Base-by-base conservation (phyloP, 2,888 invertebrate species). In the Dicyrtomina minuta region DNA sequence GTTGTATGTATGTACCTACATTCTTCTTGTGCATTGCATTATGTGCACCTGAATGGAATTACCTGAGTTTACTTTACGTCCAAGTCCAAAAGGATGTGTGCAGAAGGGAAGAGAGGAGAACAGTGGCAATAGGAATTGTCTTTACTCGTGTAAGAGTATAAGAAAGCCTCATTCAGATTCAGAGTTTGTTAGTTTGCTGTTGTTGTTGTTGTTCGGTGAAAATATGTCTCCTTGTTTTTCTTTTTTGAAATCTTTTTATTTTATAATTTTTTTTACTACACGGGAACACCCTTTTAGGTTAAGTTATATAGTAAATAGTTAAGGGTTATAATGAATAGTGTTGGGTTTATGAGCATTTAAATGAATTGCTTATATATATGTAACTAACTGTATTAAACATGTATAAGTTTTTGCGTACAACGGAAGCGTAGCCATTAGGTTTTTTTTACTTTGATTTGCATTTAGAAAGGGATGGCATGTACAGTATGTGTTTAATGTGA, bases 331-430 rank as follows among this genome's bases (percentile, higher is more conserved):
- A 61, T 61, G 61, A 61, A 46, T 61, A 61, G 26, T 33, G 64
- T 39, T 24, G 20, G 22, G 51, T 62, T 64, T 53, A 64, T 64
- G 64, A 24, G 8, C 64, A 64, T 64, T 53, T 41, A 51, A 64
- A 53, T 41, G 53, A 64, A 64, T 64, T 64, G 49, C 64, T 53
- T n/a, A n/a, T n/a, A n/a, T n/a, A n/a, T n/a, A 58, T 58, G 58
- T n/a, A n/a, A n/a, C 33, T 10, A 20, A 39, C 41, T 24, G 61
- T 49, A 61, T 43, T 10, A 56, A 33, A 24, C 13, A 26, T 10
- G 26, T 13, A n/a, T 56, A 56, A 15, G 13, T 26, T 26, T 56
- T 56, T 51, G 12, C 17, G 10, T 44, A 43, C 46, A 46, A 46
- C 61, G 61, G 61, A 61, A 61, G 61, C 61, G 46, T 61, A 46